Conservation (phyloP, 2,113 vertebrate genomes). For the Antechinus stuartii region DNA sequence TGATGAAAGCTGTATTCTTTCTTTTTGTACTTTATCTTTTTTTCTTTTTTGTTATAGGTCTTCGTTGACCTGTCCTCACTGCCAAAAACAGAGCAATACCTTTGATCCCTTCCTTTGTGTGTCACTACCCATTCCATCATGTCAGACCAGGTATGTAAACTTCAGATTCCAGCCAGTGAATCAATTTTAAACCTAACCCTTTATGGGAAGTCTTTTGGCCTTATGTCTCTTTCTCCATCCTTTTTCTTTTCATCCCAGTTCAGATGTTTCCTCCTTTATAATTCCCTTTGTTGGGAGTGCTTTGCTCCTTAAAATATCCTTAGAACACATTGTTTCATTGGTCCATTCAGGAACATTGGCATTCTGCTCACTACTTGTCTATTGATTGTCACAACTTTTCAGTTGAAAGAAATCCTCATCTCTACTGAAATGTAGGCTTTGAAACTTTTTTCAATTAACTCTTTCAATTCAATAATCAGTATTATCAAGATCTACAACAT, state of each 20-base stretch:
- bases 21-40: neutral
- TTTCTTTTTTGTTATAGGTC: slow-evolving; percentile 87
- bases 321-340: neutral
- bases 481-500: neutral
- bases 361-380: neutral
- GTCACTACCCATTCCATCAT: slow-evolving; percentile 94
- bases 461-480: neutral
- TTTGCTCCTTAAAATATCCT: neutral
- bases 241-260: neutral
- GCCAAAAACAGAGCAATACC: slow-evolving; percentile 97
- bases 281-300: neutral
- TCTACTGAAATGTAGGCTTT: neutral
- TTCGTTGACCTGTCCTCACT: slow-evolving; percentile 96
- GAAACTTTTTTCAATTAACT: neutral
- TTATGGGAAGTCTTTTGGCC: neutral
- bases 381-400: neutral
- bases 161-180: fast-evolving
- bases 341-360: neutral
- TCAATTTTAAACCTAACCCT: neutral
- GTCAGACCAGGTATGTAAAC: slow-evolving; percentile 92
- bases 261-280: neutral
- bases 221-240: neutral
- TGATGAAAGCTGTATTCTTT: neutral
- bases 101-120: slow-evolving; percentile 96
- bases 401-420: neutral